phyloP scores from a whole-genome alignment of 30 jellyfish, hydroid and myxozoan genomes.

The Aurelia aurita complex sp. Pacific region DNA sequence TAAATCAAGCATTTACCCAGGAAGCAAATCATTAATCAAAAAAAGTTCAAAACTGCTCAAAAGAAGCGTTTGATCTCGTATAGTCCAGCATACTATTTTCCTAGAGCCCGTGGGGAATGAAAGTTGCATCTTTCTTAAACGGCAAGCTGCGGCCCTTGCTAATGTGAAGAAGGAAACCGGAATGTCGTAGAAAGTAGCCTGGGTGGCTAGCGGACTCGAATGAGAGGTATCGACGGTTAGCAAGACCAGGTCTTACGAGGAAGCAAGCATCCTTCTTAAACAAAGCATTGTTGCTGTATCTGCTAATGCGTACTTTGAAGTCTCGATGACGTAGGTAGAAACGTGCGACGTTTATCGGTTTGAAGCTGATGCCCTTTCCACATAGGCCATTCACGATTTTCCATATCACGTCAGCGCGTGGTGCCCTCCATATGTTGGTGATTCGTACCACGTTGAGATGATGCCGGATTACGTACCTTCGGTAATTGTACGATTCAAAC shows the following conservation, averaged over 20 bases:
- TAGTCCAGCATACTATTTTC: too few species aligned
- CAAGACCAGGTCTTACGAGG: constrained; percentile 13
- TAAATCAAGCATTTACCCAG: too few species aligned
- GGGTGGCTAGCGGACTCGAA: constrained; percentile 15
- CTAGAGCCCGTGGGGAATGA: too few species aligned
- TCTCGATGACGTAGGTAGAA: constrained; percentile 14
- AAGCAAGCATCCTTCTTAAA: constrained; percentile 32
- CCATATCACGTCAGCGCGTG: neutral
- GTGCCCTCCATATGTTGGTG: too few species aligned
- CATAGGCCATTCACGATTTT: constrained; percentile 19
- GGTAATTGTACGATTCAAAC: neutral
- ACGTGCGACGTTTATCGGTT: neutral
- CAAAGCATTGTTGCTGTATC: neutral
- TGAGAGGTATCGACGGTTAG: neutral
- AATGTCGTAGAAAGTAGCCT: constrained; percentile 14
- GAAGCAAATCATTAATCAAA: too few species aligned
- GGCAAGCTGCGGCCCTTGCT: too few species aligned
- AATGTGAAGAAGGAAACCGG: neutral
- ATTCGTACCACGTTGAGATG: neutral
- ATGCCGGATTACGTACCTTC: neutral
- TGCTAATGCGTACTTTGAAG: neutral
- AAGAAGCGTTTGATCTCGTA: too few species aligned
- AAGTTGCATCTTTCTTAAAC: neutral
- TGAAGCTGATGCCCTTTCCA: constrained; percentile 36
- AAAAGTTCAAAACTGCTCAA: too few species aligned